Evolutionary conservation across 2,888 invertebrate genomes (phyloP).

Genomic region (Empis stercorea): DNA sequence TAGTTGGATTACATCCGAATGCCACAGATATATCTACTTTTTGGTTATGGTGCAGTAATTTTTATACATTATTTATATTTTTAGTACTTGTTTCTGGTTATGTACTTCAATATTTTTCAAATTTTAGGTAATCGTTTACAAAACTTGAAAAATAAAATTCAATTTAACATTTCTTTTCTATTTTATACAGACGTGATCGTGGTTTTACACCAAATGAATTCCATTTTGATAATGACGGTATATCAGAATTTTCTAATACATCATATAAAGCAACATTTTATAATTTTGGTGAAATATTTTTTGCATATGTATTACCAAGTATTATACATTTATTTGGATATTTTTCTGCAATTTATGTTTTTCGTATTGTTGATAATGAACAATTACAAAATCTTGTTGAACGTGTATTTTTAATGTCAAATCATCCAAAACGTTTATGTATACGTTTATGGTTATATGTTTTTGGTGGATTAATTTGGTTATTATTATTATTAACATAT

Average conservation of each 20-base stretch:
- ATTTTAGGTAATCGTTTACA: slow-evolving; percentile 47
- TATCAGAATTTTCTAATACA: slow-evolving; percentile 5
- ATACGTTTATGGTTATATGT: slow-evolving; percentile 62
- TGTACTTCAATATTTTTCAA: slow-evolving; percentile 63
- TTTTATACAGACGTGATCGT: slow-evolving; percentile 25
- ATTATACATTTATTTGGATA: slow-evolving; percentile 59
- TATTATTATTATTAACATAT: slow-evolving; percentile 51
- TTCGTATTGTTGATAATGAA: slow-evolving; percentile 66
- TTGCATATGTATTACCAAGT: slow-evolving; percentile 63
- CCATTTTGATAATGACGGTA: not conserved
- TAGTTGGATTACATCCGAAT: slow-evolving; percentile 63
- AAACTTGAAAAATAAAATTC: not conserved
- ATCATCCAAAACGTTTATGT: slow-evolving; percentile 55
- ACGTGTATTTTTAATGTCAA: slow-evolving; percentile 60
- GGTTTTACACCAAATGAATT: slow-evolving; percentile 21
- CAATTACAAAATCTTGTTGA: slow-evolving; percentile 74
- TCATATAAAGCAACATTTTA: slow-evolving; percentile 32
- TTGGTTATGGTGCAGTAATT: slow-evolving; percentile 47
- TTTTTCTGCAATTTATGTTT: slow-evolving; percentile 57
- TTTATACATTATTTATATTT: slow-evolving; percentile 55
- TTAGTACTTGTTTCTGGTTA: slow-evolving; percentile 57
- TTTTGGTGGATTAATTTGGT: slow-evolving; percentile 53
- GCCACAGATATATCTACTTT: slow-evolving; percentile 47
- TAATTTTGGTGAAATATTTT: slow-evolving; percentile 54
- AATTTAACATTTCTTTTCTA: not conserved